Evolutionary conservation across 2,888 invertebrate species (phyloP).

Genomic region (Buathra laborator): DNA sequence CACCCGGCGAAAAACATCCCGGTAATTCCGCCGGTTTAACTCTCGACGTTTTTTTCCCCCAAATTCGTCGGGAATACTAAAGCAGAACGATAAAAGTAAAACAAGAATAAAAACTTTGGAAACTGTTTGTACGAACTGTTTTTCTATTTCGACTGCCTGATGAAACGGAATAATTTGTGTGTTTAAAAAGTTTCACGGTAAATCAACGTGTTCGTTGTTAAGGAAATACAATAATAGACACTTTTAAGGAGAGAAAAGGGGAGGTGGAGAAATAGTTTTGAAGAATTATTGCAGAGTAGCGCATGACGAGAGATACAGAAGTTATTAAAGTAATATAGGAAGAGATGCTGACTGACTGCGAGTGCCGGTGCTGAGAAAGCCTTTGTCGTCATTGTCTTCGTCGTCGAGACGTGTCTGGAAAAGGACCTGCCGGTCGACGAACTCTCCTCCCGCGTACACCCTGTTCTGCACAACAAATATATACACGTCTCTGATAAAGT

Average conservation of each 20-base stretch:
- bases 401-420: neutral
- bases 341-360: neutral
- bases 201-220: neutral
- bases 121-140: neutral
- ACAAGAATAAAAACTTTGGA: neutral
- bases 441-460: conserved; percentile 28
- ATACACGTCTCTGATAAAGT: neutral
- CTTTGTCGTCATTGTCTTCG: neutral
- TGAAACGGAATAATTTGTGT: neutral
- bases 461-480: neutral
- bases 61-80: neutral
- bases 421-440: conserved; percentile 28
- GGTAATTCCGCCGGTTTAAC: neutral
- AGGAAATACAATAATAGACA: neutral
- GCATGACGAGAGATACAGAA: neutral
- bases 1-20: neutral
- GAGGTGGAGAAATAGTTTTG: neutral
- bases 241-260: neutral
- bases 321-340: neutral
- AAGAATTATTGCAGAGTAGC: neutral
- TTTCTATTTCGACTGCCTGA: neutral
- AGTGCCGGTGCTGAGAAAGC: neutral
- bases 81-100: too few relatives aligned
- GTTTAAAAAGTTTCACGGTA: conserved; percentile 7
- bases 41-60: neutral